These are phyloP conservation scores for Heliothis virescens DNA, from an alignment of 1,140 invertebrate genomes.

Conservation along the genomic window DNA sequence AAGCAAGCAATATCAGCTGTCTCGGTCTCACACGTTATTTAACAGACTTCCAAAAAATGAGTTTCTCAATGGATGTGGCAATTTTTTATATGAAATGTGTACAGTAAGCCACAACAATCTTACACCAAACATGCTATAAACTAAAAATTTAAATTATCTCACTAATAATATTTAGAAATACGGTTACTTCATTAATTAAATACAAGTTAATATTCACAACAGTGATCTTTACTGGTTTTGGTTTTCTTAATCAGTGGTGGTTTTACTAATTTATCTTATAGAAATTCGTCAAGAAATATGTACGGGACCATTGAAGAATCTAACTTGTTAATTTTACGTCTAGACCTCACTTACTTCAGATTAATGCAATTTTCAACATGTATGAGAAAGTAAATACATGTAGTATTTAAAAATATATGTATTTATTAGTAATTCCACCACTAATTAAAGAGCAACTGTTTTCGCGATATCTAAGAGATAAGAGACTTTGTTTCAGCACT, in stretches of 20 bases:
- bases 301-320: not conserved
- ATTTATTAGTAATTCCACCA: too few relatives aligned
- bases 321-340: too few relatives aligned
- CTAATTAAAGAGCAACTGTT: too few relatives aligned
- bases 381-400: too few relatives aligned
- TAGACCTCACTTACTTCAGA: too few relatives aligned
- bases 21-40: not conserved
- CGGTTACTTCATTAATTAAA: conserved; percentile 2
- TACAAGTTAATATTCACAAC: not conserved
- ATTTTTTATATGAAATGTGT: conserved; percentile 12
- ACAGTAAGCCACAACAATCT: not conserved
- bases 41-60: not conserved
- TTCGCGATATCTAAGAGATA: too few relatives aligned
- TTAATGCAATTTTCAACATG: too few relatives aligned
- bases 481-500: too few relatives aligned
- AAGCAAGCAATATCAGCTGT: too few relatives aligned
- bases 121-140: conserved; percentile 14
- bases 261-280: not conserved
- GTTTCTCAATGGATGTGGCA: not conserved
- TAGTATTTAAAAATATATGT: too few relatives aligned
- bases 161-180: conserved; percentile 17
- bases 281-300: not conserved
- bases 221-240: not conserved
- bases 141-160: conserved; percentile 34
- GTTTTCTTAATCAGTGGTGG: not conserved